Conservation (phyloP, 2,113 vertebrate genomes). For the Triplophysa rosa region DNA sequence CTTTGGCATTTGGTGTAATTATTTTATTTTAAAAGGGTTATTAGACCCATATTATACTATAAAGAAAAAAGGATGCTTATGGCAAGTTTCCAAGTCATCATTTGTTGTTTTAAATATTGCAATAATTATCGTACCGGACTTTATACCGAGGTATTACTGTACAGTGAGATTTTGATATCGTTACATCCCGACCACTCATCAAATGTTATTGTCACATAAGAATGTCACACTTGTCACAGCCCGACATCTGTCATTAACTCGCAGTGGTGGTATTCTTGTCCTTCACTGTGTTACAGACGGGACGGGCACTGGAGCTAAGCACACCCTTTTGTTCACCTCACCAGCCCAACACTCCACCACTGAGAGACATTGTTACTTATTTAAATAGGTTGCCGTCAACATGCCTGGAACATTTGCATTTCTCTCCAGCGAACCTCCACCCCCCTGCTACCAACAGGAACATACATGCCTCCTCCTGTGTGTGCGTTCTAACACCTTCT, state of each 20-base stretch:
- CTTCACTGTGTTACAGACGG: conserved; percentile 6
- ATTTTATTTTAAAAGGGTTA: too few species aligned
- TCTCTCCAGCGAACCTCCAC: background rate
- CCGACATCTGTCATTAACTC: conserved; percentile 20
- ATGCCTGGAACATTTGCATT: conserved; percentile 47
- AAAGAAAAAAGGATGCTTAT: too few species aligned
- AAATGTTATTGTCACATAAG: background rate
- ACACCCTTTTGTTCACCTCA: conserved; percentile 15
- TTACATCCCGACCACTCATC: background rate
- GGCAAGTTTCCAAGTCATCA: too few species aligned
- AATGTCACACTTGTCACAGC: conserved; percentile 9
- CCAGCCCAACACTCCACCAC: background rate
- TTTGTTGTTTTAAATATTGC: too few species aligned
- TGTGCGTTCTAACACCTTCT: background rate
- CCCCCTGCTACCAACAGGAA: background rate
- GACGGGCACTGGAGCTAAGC: background rate
- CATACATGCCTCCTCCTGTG: conserved; percentile 1
- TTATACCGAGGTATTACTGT: too few species aligned
- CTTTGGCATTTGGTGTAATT: too few species aligned
- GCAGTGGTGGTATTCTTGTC: conserved; percentile 13
- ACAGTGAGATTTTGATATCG: too few species aligned
- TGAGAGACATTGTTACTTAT: conserved; percentile 54
- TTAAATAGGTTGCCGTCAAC: conserved; percentile 53
- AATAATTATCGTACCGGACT: too few species aligned
- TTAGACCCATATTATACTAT: too few species aligned